phyloP scores from a whole-genome alignment of 2,797 vertebrate species.

The Morelia viridis region DNA sequence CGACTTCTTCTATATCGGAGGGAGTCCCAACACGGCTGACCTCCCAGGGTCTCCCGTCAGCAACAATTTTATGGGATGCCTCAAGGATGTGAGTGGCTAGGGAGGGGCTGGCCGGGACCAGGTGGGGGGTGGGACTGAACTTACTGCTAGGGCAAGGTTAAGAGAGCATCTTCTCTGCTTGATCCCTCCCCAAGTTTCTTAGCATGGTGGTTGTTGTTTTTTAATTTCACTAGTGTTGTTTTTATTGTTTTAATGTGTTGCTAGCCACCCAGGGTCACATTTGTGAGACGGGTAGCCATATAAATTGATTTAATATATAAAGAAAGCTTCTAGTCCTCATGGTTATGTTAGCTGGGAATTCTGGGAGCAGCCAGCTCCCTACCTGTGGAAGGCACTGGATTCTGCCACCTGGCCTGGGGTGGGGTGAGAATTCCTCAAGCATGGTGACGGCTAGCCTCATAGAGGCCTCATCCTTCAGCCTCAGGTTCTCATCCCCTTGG shows the following conservation, averaged over 20 bases:
- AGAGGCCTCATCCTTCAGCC: no score
- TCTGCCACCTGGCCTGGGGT: no score
- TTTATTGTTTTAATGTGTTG: not conserved
- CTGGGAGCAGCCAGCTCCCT: not conserved
- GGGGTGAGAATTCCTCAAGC: no score
- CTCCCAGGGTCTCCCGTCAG: slow-evolving; percentile 92
- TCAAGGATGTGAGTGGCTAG: slow-evolving; percentile 88
- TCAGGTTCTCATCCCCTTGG: no score
- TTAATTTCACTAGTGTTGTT: not conserved
- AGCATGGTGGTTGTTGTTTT: not conserved
- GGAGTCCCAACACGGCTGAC: slow-evolving; percentile 92
- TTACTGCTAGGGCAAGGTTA: not conserved
- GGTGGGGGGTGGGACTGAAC: not conserved
- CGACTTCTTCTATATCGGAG: slow-evolving; percentile 95
- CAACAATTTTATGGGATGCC: slow-evolving; percentile 98
- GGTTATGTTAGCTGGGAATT: not conserved
- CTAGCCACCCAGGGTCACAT: not conserved
- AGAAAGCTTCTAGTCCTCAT: not conserved
- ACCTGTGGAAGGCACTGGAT: not conserved
- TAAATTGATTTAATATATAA: not conserved
- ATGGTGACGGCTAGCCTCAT: no score
- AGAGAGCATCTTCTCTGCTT: not conserved
- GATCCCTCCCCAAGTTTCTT: not conserved
- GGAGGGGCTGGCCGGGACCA: not conserved
- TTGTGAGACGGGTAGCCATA: not conserved